Evolutionary conservation across 2,888 invertebrate genomes (phyloP).

Genomic region (Ashinkailepas kermadecensis): DNA sequence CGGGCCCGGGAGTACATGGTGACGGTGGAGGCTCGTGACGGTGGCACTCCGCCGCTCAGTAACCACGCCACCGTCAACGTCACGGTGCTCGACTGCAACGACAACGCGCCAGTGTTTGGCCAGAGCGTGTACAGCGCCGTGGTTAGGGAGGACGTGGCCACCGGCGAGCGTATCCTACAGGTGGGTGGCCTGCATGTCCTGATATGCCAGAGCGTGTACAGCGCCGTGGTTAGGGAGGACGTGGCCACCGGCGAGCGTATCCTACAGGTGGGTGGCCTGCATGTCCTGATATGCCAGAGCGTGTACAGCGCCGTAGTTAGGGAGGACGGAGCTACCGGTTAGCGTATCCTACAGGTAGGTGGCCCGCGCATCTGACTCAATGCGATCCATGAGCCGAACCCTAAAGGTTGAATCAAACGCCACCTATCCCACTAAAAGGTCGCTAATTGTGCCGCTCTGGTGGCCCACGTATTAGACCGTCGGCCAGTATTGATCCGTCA

Average conservation of each 20-base stretch:
- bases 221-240: slow-evolving; percentile 70
- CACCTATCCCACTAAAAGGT: too few relatives aligned
- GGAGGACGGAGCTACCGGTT: too few relatives aligned
- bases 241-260: slow-evolving; percentile 56
- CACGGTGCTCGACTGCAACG: slow-evolving; percentile 75
- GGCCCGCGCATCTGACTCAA: too few relatives aligned
- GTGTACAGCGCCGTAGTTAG: too few relatives aligned
- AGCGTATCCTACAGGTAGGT: too few relatives aligned
- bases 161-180: slow-evolving; percentile 83
- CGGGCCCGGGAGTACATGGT: slow-evolving; percentile 74
- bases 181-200: slow-evolving; percentile 49
- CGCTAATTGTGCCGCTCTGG: too few relatives aligned
- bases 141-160: slow-evolving; percentile 67
- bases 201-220: slow-evolving; percentile 59
- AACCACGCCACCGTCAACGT: slow-evolving; percentile 81
- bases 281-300: too few relatives aligned
- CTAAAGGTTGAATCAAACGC: too few relatives aligned
- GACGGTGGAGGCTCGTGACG: slow-evolving; percentile 82
- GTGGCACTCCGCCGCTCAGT: slow-evolving; percentile 78
- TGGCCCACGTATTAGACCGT: too few relatives aligned
- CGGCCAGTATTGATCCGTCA: too few relatives aligned
- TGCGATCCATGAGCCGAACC: too few relatives aligned
- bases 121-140: slow-evolving; percentile 66
- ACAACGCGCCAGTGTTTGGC: slow-evolving; percentile 73
- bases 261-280: slow-evolving; percentile 29